Percentiles rank a stretch among this genome's conserved stretches.
These are phyloP conservation scores for Corythoichthys intestinalis DNA, from an alignment of 2,113 vertebrate genomes.

Conservation along the genomic window DNA sequence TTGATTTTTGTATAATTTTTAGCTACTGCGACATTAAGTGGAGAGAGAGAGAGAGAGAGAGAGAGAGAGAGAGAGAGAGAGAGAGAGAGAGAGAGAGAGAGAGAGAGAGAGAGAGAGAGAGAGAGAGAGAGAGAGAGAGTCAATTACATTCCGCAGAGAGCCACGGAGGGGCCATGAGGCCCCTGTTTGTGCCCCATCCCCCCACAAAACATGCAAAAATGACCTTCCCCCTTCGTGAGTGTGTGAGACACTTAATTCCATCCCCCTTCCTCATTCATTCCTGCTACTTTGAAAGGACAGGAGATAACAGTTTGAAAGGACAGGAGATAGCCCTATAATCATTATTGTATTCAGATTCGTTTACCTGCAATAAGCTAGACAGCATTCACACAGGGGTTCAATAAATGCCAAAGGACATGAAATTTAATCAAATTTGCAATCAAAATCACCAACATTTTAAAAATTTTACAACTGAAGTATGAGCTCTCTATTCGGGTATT, in stretches of 20 bases:
- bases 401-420: neutral
- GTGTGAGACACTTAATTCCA: conserved; percentile 69
- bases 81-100: conserved; percentile 26
- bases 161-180: conserved; percentile 64
- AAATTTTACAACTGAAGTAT: too few species aligned
- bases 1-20: neutral
- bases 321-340: conserved; percentile 73
- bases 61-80: neutral
- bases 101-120: neutral
- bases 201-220: conserved; percentile 68
- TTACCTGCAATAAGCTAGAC: conserved; percentile 70
- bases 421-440: neutral
- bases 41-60: neutral
- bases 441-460: neutral
- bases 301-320: conserved; percentile 75
- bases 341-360: conserved; percentile 67
- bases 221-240: conserved; percentile 60
- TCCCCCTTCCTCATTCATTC: conserved; percentile 48
- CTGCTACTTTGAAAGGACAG: conserved; percentile 70
- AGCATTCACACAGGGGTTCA: conserved; percentile 15
- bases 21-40: neutral
- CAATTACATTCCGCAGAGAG: conserved; percentile 64
- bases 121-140: conserved; percentile 29
- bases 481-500: too few species aligned
- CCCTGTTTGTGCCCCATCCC: conserved; percentile 74